Percentiles rank a stretch among this genome's conserved stretches.
phyloP scores from a whole-genome alignment of 2,797 vertebrate genomes.

The Gastrophryne carolinensis region DNA sequence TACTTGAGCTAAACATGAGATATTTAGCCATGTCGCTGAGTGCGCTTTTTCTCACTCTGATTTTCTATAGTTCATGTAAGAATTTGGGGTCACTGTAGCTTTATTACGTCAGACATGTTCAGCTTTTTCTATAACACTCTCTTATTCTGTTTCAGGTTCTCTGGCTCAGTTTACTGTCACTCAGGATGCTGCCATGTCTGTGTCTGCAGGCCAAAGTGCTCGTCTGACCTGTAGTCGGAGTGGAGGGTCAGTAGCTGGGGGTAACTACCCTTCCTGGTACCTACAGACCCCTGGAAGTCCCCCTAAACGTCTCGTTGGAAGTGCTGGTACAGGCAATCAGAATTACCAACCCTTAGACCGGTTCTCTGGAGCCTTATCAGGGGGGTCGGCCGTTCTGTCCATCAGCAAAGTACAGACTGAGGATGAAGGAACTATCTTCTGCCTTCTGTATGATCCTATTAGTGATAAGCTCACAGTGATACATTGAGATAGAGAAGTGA shows the following conservation, averaged over 20 bases:
- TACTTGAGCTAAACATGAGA: too few relatives aligned
- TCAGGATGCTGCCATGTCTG: neutral
- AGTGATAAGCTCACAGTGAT: neutral
- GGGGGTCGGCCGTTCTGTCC: fast-evolving
- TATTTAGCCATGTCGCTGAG: too few relatives aligned
- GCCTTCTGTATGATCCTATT: neutral
- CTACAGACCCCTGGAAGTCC: constrained; percentile 1
- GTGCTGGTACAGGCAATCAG: neutral
- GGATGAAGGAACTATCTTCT: constrained; percentile 33
- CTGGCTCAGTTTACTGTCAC: constrained; percentile 21
- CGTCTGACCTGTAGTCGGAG: neutral
- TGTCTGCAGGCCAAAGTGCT: neutral
- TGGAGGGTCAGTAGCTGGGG: neutral
- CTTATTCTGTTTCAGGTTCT: constrained; percentile 14
- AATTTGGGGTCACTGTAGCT: too few relatives aligned
- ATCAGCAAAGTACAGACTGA: constrained; percentile 3
- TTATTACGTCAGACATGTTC: too few relatives aligned
- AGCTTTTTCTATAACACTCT: neutral
- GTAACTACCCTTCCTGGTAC: neutral
- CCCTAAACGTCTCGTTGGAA: neutral
- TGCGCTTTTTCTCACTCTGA: too few relatives aligned
- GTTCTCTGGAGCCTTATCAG: neutral
- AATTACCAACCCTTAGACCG: neutral
- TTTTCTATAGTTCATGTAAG: too few relatives aligned
- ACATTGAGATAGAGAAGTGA: neutral